Evolutionary conservation across 1,140 invertebrate genomes (phyloP), one percentile per base, ranked within the genome.

Genomic region (Hypothenemus hampei): DNA sequence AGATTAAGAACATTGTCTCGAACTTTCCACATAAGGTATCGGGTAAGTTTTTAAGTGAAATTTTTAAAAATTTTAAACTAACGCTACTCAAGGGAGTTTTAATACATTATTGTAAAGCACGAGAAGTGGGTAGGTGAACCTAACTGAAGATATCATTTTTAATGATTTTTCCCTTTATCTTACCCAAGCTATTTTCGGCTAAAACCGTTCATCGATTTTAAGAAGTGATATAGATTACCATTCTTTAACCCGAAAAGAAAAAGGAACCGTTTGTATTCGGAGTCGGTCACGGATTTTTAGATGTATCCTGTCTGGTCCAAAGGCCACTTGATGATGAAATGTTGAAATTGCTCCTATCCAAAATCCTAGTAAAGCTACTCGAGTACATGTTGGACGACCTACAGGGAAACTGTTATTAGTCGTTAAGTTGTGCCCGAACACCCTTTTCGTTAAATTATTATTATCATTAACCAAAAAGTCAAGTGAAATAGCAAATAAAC

Each of bases 261-360:
- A 58, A 63, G 58, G 61, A 58, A 50, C n/a, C n/a, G 56, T 67
- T 65, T 52, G 65, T 65, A 67, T 67, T 65, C 65, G 40, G 53
- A 35, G 41, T 35, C 45, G 57, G 59, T 60, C 54, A 50, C n/a
- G n/a, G 55, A 31, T 47, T 55, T 37, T 44, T 58, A 41, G 39
- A 53, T 40, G 23, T 18, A 35, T 10, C 44, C 11, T 41, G 45
- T 41, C 35, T 29, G 58, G 46, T 52, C 37, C 7, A 26, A 21
- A 11, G 18, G 53, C 57, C 57, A 61, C 62, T 65, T 66, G 64
- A 65, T 67, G 65, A 66, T 67, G 64, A 66, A 65, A 63, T 59
- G 62, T 65, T 62, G 59, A 44, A 65, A 66, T 66, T 57, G 57
- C 58, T 54, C 49, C 21, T 41, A 56, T 54, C 44, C 31, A 39